A percentile compares a stretch with the other conserved stretches of the same genome.
phyloP scores from a whole-genome alignment of 1,140 invertebrate genomes.

The Arion vulgaris region DNA sequence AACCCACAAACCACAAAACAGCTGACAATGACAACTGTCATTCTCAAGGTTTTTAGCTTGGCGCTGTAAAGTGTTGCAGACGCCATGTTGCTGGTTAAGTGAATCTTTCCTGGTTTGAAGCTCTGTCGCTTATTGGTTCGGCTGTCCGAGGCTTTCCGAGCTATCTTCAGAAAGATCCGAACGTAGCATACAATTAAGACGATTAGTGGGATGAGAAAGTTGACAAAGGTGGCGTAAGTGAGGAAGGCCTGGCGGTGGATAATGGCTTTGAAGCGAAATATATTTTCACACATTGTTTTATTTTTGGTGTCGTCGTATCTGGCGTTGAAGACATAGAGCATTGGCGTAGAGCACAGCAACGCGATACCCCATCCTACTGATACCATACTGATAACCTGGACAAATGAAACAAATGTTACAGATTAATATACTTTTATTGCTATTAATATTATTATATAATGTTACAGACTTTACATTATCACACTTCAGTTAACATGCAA shows the following conservation, averaged over 20 bases:
- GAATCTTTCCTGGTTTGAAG: slow-evolving; percentile 55
- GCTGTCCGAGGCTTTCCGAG: slow-evolving; percentile 60
- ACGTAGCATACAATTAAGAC: slow-evolving; percentile 66
- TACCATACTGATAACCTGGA: slow-evolving; percentile 67
- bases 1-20: slow-evolving; percentile 67
- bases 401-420: no score
- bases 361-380: slow-evolving; percentile 63
- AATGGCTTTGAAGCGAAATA: slow-evolving; percentile 57
- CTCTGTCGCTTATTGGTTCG: slow-evolving; percentile 45
- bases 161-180: slow-evolving; percentile 69
- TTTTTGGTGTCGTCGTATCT: slow-evolving; percentile 45
- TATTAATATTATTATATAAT: no score
- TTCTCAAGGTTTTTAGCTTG: slow-evolving; percentile 72
- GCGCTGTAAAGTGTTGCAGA: slow-evolving; percentile 69
- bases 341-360: slow-evolving; percentile 57
- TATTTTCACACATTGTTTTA: slow-evolving; percentile 60
- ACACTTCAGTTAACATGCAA: no score
- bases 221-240: slow-evolving; percentile 62
- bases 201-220: slow-evolving; percentile 66
- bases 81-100: slow-evolving; percentile 63
- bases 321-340: slow-evolving; percentile 64
- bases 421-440: no score
- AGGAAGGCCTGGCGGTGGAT: slow-evolving; percentile 65
- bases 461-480: no score
- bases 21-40: slow-evolving; percentile 71